These are phyloP conservation scores for Orchesella flavescens DNA, from an alignment of 2,888 invertebrate species.

Conservation along the genomic window DNA sequence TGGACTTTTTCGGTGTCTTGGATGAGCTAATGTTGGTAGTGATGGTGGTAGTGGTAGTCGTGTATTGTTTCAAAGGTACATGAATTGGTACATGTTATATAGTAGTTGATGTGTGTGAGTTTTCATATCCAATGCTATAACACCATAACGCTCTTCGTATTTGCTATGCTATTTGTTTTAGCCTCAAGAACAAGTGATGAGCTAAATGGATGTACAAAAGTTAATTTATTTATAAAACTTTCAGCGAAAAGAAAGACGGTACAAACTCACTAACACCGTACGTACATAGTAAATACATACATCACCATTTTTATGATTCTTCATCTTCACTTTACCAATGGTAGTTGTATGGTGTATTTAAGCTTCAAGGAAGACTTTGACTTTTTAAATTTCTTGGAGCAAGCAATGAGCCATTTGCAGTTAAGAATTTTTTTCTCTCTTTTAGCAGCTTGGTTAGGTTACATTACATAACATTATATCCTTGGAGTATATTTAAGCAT, in stretches of 20 bases:
- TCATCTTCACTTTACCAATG: no score
- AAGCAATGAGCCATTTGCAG: no score
- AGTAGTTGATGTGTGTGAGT: constrained; percentile 7
- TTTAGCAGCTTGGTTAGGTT: no score
- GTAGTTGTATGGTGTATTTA: no score
- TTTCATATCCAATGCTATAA: not conserved
- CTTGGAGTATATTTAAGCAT: no score
- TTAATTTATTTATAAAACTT: constrained; percentile 38
- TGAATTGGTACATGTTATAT: not conserved
- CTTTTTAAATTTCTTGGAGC: no score
- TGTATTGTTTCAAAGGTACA: not conserved
- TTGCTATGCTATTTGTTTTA: not conserved
- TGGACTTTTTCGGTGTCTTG: constrained; percentile 21
- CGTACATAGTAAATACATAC: not conserved
- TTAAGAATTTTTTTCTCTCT: no score
- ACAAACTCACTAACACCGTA: constrained; percentile 5
- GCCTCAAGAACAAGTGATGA: constrained; percentile 34
- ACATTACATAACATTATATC: no score
- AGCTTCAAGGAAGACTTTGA: no score
- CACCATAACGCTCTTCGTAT: not conserved
- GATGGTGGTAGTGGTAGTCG: not conserved
- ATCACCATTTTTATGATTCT: constrained; percentile 22
- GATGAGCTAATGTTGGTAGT: no score
- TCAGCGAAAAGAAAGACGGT: not conserved
- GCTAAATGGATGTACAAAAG: constrained; percentile 35